Evolutionary conservation across 2,797 vertebrate genomes (phyloP), one percentile per base, ranked within the genome.

Genomic region (Alosa sapidissima): DNA sequence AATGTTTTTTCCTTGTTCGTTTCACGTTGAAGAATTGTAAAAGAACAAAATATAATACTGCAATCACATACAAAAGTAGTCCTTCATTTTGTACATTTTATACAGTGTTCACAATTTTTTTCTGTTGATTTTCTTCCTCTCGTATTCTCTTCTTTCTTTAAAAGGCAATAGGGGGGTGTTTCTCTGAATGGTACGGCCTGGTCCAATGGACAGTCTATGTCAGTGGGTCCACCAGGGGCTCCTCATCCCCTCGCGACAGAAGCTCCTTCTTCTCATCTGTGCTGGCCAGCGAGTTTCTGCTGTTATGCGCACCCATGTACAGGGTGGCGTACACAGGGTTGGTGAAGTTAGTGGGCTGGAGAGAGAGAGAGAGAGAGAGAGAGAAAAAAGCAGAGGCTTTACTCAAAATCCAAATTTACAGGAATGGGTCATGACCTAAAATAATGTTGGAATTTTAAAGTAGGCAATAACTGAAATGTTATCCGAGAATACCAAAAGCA

Each of bases 211-310:
- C 86, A 90, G 91, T 94, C 95, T 98, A 99, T 85, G 96, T 95
- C 95, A 98, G 93, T 33, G 97, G 97, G 92, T 98, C 97, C 16
- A 95, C 96, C 83, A 98, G 95, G 85, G 94, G 94, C 89, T 99
- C 98, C 1, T 99, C 97, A 0, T 98, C 97, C 1, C 97, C 97
- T 83, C 95, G 95, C 0, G 96, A 96, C 88, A 99, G 95, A 91
- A 99, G 92, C 95, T 99, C 98, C 93, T 97, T 96, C 92, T 99
- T 99, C 94, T 99, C 98, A 0, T 99, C 98, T 8, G 98, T 99
- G 95, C 98, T 99, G 92, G 98, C 97, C 95, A 99, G 95, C 48
- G 98, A 99, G 93, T 98, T 97, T 87, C 97, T 97, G 92, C 98
- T 98, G 94, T 96, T 97, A 86, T 99, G 97, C 78, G 96, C 97